Conservation (phyloP, 1,140 invertebrate genomes). For the Solen grandis region DNA sequence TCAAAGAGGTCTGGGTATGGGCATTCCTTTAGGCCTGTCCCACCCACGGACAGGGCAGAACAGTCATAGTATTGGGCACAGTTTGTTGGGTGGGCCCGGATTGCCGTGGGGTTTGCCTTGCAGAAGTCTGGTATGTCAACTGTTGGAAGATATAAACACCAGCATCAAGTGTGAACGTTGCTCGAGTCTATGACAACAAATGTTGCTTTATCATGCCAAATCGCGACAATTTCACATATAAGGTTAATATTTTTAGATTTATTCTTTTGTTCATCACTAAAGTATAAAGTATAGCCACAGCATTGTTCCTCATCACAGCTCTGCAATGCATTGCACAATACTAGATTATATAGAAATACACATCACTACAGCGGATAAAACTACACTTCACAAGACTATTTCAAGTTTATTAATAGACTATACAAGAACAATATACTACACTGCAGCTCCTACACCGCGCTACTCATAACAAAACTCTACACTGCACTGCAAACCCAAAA, state of each 20-base stretch:
- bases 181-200: not conserved
- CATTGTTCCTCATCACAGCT: no score
- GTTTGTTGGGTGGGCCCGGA: constrained; percentile 53
- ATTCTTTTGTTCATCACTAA: not conserved
- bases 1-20: constrained; percentile 73
- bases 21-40: constrained; percentile 64
- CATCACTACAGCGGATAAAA: no score
- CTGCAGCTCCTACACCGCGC: no score
- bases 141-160: constrained; percentile 4
- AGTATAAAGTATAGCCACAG: no score
- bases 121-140: constrained; percentile 48
- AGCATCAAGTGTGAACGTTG: no score
- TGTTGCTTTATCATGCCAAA: not conserved
- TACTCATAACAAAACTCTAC: not conserved
- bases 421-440: no score
- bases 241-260: not conserved
- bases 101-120: constrained; percentile 15
- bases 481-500: no score
- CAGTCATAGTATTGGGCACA: constrained; percentile 72
- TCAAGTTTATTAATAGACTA: no score
- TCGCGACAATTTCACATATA: not conserved
- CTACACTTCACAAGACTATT: no score
- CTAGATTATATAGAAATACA: not conserved
- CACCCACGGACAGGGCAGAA: constrained; percentile 12
- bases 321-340: no score